A percentile compares a stretch with the other conserved stretches of the same genome.
Conservation (phyloP, 2,888 invertebrate species). For the Drosophila setosimentum region DNA sequence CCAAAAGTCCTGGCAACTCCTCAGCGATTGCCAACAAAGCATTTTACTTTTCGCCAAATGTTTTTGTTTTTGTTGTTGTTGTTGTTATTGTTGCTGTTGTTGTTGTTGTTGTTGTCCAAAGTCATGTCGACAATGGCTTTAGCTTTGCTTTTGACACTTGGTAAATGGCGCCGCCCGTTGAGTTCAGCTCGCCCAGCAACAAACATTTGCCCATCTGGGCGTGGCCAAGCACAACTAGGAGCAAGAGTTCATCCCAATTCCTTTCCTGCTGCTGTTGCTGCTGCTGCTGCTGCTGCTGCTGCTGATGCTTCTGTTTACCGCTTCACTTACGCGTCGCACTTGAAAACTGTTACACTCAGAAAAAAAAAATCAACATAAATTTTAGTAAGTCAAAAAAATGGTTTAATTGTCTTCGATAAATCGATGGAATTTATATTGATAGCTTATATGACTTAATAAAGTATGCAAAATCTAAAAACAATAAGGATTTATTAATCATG, state of each 20-base stretch:
- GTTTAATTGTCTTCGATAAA: rapidly evolving
- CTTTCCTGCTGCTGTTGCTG: slow-evolving; percentile 5
- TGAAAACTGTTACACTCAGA: slow-evolving; percentile 37
- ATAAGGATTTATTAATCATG: background rate
- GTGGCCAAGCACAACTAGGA: slow-evolving; percentile 23
- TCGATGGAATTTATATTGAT: background rate
- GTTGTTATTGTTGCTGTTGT: slow-evolving; percentile 42
- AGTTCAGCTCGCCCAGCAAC: slow-evolving; percentile 66
- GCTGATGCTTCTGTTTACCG: slow-evolving; percentile 70
- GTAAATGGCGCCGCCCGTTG: slow-evolving; percentile 83
- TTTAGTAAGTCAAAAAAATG: background rate
- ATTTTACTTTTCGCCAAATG: slow-evolving; percentile 71
- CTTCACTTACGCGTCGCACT: slow-evolving; percentile 72
- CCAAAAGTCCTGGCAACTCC: slow-evolving; percentile 74
- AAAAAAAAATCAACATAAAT: background rate
- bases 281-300: slow-evolving; percentile 5
- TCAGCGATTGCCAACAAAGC: slow-evolving; percentile 82
- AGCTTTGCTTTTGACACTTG: slow-evolving; percentile 84
- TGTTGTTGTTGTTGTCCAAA: slow-evolving; percentile 73
- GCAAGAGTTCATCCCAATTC: slow-evolving; percentile 19
- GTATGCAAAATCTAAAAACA: background rate
- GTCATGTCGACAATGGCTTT: slow-evolving; percentile 84
- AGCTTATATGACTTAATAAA: no score
- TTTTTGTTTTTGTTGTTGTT: slow-evolving; percentile 38
- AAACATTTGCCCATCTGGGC: slow-evolving; percentile 57